A percentile compares a stretch with the other conserved stretches of the same genome.
These are phyloP conservation scores for Selenia dentaria DNA, from an alignment of 2,888 invertebrate species.

Conservation along the genomic window DNA sequence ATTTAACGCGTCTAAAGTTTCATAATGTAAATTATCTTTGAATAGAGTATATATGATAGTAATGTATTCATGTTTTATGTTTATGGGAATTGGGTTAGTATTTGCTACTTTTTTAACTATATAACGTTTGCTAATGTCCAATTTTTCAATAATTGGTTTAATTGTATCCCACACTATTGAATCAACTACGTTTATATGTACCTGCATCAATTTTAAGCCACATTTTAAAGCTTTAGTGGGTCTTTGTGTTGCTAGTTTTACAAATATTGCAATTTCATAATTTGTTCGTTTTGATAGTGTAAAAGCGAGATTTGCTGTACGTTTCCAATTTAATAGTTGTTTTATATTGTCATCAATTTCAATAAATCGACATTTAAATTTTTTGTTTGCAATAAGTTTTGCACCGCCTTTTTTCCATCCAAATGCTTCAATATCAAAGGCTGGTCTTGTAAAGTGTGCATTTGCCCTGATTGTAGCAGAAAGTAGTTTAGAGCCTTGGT, in stretches of 20 bases:
- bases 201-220: slow-evolving; percentile 40
- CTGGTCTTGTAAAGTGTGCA: slow-evolving; percentile 44
- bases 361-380: slow-evolving; percentile 37
- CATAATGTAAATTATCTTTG: slow-evolving; percentile 26
- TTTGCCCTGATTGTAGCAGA: slow-evolving; percentile 47
- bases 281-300: slow-evolving; percentile 40
- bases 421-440: slow-evolving; percentile 38
- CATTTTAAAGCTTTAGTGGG: slow-evolving; percentile 46
- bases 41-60: slow-evolving; percentile 39
- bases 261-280: slow-evolving; percentile 34
- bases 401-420: slow-evolving; percentile 49
- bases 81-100: slow-evolving; percentile 34
- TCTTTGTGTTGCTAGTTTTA: slow-evolving; percentile 35
- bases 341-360: slow-evolving; percentile 36
- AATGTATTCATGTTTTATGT: slow-evolving; percentile 50
- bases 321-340: slow-evolving; percentile 40
- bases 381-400: slow-evolving; percentile 50
- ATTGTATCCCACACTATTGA: slow-evolving; percentile 46
- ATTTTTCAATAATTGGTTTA: slow-evolving; percentile 39
- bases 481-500: slow-evolving; percentile 30
- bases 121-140: slow-evolving; percentile 34
- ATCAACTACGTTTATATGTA: slow-evolving; percentile 31
- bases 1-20: slow-evolving; percentile 35
- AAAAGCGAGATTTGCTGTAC: slow-evolving; percentile 45
- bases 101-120: slow-evolving; percentile 2